phyloP scores from a whole-genome alignment of 1,140 invertebrate species.

The Artemia franciscana region DNA sequence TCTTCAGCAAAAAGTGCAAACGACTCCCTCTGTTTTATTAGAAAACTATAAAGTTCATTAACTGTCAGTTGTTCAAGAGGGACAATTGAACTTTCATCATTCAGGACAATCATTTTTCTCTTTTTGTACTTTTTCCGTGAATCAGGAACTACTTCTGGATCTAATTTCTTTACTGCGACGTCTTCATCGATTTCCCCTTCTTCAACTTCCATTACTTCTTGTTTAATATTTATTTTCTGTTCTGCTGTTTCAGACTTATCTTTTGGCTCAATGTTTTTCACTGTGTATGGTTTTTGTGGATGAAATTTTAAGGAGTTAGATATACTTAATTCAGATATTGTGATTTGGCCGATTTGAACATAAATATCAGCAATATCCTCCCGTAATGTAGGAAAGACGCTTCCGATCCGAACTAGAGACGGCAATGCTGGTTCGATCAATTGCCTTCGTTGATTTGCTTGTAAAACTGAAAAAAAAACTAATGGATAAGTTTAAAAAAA shows the following conservation, averaged over 20 bases:
- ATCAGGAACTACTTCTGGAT: not conserved
- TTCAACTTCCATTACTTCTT: conserved; percentile 1
- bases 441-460: conserved; percentile 44
- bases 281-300: not conserved
- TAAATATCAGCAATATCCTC: conserved; percentile 67
- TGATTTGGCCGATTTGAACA: conserved; percentile 60
- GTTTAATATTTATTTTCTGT: not conserved
- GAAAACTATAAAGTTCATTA: not conserved
- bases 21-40: not conserved
- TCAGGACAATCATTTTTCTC: not conserved
- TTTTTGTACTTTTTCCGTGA: not conserved
- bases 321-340: conserved; percentile 53
- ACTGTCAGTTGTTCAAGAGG: not conserved
- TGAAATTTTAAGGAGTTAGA: conserved; percentile 8
- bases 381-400: conserved; percentile 71
- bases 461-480: conserved; percentile 34
- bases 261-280: not conserved
- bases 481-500: too few relatives aligned
- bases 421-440: conserved; percentile 61
- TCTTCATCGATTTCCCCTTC: conserved; percentile 1
- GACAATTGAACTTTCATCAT: not conserved
- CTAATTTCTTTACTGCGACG: not conserved
- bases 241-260: not conserved
- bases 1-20: not conserved
- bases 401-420: conserved; percentile 58